Evolutionary conservation across 1,140 invertebrate species (phyloP), one percentile per base, ranked within the genome.

Genomic region (Drosophila navojoa): DNA sequence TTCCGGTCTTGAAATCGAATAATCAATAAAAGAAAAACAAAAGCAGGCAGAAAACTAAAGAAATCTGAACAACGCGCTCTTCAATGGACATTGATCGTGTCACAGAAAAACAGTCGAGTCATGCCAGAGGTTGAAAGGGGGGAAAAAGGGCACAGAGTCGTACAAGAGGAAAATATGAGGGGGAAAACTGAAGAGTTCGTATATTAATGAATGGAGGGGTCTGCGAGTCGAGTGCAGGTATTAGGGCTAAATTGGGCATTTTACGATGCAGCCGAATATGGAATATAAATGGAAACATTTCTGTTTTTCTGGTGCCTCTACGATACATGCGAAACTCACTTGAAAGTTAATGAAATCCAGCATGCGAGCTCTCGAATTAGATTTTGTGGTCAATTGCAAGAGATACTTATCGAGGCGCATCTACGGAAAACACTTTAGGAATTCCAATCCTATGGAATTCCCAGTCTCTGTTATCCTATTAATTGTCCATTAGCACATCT

Each of bases 1-100:
- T 87, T 87, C 84, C 84, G 84, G 84, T 89, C 77, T 87, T 89
- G 60, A 70, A 67, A 62, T 68, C 53, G 52, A 75, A 71, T 82
- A 87, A 89, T 77, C 79, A 77, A 77, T 81, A 79, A 82, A 68
- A 60, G 50, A 69, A 54, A 60, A 71, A 63, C 44, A 55, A 62
- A 22, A 35, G 40, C 53, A 69, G 54, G 57, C 68, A 63, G 38
- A 55, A 62, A 22, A 35, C 7, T 10, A 5, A 45, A 45, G 42
- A 45, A 45, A 45, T 45, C 45, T 60, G 45, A 71, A 59, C 54
- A 13, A 19, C 16, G 45, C 40, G 42, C 68, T 54, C 79, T 82
- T 76, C 40, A 76, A 81, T 87, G 61, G 64, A 74, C 79, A 82
- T 78, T 86, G 82, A 86, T 86, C 74, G 69, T 69, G 70, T 68